phyloP scores from a whole-genome alignment of 2,113 vertebrate genomes.

The Uria lomvia region DNA sequence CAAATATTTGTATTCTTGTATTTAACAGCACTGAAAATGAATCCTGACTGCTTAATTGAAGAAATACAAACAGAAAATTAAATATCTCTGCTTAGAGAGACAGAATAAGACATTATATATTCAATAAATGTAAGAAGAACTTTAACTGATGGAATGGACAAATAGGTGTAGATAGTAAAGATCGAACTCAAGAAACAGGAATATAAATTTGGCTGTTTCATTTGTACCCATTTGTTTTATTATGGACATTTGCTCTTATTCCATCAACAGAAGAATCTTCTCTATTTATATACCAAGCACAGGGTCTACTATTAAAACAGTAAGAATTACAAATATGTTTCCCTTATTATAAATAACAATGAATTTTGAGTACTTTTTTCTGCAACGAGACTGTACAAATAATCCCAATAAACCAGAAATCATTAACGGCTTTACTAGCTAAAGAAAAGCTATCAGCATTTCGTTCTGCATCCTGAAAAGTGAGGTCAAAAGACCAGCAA shows the following conservation, averaged over 20 bases:
- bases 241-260: background rate
- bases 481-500: background rate
- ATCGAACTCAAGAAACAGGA: background rate
- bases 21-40: background rate
- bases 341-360: background rate
- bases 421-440: background rate
- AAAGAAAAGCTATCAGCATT: background rate
- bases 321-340: background rate
- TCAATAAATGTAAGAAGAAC: background rate
- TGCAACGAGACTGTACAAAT: background rate
- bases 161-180: background rate
- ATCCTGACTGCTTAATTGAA: background rate
- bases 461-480: background rate
- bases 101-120: background rate
- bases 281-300: background rate
- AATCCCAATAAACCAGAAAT: background rate
- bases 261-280: background rate
- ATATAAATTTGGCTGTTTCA: fast-evolving
- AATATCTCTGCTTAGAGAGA: background rate
- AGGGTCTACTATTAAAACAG: background rate
- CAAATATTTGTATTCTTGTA: background rate
- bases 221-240: background rate
- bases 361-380: background rate
- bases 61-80: background rate
- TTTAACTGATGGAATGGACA: background rate